phyloP scores from a whole-genome alignment of 2,888 invertebrate genomes.

The Pristionchus exspectatus region DNA sequence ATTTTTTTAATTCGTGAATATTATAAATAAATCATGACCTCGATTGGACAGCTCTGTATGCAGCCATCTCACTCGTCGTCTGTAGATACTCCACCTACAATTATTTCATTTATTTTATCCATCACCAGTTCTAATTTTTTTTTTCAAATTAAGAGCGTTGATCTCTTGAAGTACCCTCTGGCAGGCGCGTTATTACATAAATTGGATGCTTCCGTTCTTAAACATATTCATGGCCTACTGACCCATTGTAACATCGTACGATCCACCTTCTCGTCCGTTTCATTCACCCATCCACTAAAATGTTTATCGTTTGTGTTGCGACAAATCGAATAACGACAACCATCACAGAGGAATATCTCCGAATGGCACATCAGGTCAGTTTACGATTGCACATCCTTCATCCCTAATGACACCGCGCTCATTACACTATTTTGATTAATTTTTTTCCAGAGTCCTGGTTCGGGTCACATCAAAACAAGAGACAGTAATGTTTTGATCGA shows the following conservation, averaged over 20 bases:
- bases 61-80: conserved; percentile 38
- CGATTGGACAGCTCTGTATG: background rate
- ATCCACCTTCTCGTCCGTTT: background rate
- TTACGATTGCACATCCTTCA: background rate
- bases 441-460: background rate
- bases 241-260: background rate
- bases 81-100: conserved; percentile 47
- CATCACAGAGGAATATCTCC: background rate
- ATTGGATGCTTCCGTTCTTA: background rate
- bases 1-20: background rate
- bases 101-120: background rate
- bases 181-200: background rate
- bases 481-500: background rate
- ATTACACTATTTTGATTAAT: background rate
- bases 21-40: background rate
- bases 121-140: background rate
- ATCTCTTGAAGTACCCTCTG: background rate
- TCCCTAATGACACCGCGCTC: background rate
- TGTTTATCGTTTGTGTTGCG: background rate
- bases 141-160: background rate
- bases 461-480: background rate
- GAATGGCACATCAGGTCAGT: background rate
- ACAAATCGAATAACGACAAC: background rate
- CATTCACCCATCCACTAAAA: background rate
- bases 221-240: background rate